Base-by-base conservation (phyloP, 2,113 vertebrate species). In the Tinamus guttatus region DNA sequence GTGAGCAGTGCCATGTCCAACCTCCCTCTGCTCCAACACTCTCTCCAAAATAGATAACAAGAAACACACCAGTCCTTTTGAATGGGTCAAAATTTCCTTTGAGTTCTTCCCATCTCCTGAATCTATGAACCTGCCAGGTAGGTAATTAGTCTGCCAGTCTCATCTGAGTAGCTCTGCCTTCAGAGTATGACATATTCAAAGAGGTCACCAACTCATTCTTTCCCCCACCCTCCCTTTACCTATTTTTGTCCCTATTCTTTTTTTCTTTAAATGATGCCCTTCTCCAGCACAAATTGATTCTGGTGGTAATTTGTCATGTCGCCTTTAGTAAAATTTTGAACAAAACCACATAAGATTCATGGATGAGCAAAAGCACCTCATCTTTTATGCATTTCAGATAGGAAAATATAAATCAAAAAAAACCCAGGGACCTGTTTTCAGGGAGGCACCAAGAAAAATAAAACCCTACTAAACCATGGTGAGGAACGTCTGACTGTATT, bases 361-460 rank as follows among this genome's bases (percentile, higher is more conserved):
- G 78, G 78, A 62, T 68, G 47, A 95, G 90, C 3, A 85, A 77
- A 94, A 92, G 69, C 5, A 0, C 45, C 59, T 65, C 89, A 96
- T 97, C 94, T 96, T 97, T 94, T 96, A 96, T 96, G 92, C 87
- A 96, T 97, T 97, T 96, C 51, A 80, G 85, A 92, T 84, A 15
- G 76, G 30, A 85, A 95, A 92, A 81, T 81, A 97, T 96, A 97
- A 96, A 97, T 97, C 96, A 97, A 96, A 95, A 92, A 79, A 92
- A 79, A 51, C 65, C 34, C 75, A 73, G 83, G 16, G 87, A 84
- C 45, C 81, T 77, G 63, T 92, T 96, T 95, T 34, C 70, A 84
- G 78, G 43, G 64, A 96, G 41, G 80, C 30, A 87, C 85, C 13
- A 62, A 47, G 32, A 49, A 77, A 90, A 86, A 87, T 18, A 40